Evolutionary conservation across 2,797 vertebrate genomes (phyloP), one percentile per base, ranked within the genome.

Genomic region (Poeciliopsis presidionis): DNA sequence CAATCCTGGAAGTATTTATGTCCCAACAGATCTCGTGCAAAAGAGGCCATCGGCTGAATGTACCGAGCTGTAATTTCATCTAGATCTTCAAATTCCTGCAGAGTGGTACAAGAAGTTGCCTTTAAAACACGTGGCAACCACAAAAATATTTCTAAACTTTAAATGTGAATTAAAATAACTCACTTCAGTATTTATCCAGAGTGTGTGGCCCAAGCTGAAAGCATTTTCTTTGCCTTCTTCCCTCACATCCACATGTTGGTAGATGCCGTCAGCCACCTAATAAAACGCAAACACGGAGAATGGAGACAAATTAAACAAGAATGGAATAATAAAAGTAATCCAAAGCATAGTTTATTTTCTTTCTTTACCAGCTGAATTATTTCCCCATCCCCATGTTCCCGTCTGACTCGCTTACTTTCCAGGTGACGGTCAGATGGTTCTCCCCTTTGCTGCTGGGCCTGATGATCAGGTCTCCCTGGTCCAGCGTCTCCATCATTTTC

Each of bases 401-500:
- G 1, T 46, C 7, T 76, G 1, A 0, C 16, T 77, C 72, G n/a
- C 86, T 86, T 88, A 95, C 94, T 86, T 99, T 99, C 98, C 98
- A 99, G 67, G 98, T 99, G 87, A 99, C 98, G 0, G 98, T 99
- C 57, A 99, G 95, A 77, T 99, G 98, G 91, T 99, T 99, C 87
- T 99, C 98, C 2, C 98, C 98, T 87, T 99, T 99, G 95, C 98
- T 99, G 91, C 98, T 99, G 2, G 98, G 98, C 46, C 98, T 95
- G 88, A 99, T 99, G 77, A 99, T 97, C 84, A 99, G 95, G 20
- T 99, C 98, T 57, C 98, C 98, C 93, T 99, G 98, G 94, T 99
- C 98, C 96, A 99, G 96, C 22, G 97, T 96, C 93, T 99, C 98
- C 98, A 99, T 99, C 98, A 99, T 99, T 93, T 99, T 99, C 95